These are phyloP conservation scores for Dolichotis patagonum DNA, from an alignment of 2,113 vertebrate genomes.

Conservation along the genomic window DNA sequence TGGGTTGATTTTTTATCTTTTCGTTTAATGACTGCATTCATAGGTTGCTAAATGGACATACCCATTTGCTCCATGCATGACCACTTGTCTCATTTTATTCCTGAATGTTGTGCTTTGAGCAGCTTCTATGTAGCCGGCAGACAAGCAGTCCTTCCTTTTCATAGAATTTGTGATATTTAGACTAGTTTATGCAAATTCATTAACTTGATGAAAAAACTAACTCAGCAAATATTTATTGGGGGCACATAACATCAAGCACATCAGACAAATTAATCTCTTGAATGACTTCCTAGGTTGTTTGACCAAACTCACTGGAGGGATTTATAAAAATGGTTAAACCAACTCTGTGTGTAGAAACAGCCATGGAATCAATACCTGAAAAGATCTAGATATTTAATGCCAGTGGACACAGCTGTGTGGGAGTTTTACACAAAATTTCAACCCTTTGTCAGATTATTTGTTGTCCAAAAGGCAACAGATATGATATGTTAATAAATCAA, in stretches of 20 bases:
- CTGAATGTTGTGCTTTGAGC: not conserved
- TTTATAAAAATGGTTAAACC: slow-evolving; percentile 59
- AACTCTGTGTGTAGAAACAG: slow-evolving; percentile 52
- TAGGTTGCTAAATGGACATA: not conserved
- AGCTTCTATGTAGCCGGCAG: not conserved
- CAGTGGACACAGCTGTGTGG: not conserved
- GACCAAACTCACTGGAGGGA: slow-evolving; percentile 60
- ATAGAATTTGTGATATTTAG: not conserved
- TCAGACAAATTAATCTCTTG: slow-evolving; percentile 22
- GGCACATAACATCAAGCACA: not conserved
- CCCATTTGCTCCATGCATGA: not conserved
- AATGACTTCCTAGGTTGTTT: slow-evolving; percentile 60
- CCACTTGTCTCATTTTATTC: not conserved
- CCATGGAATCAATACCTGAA: slow-evolving; percentile 54
- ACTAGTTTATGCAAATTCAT: slow-evolving; percentile 48
- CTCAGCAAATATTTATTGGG: slow-evolving; percentile 50
- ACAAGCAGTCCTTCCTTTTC: not conserved
- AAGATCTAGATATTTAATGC: slow-evolving; percentile 66
- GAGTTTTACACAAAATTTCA: slow-evolving; percentile 12
- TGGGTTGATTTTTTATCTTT: not conserved
- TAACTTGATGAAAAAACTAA: slow-evolving; percentile 38
- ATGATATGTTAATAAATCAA: not conserved
- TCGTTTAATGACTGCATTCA: not conserved
- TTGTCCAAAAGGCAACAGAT: not conserved
- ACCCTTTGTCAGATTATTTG: slow-evolving; percentile 3